Evolutionary conservation across 2,797 vertebrate genomes (phyloP).

Genomic region (Acrossocheilus wenchowensis): DNA sequence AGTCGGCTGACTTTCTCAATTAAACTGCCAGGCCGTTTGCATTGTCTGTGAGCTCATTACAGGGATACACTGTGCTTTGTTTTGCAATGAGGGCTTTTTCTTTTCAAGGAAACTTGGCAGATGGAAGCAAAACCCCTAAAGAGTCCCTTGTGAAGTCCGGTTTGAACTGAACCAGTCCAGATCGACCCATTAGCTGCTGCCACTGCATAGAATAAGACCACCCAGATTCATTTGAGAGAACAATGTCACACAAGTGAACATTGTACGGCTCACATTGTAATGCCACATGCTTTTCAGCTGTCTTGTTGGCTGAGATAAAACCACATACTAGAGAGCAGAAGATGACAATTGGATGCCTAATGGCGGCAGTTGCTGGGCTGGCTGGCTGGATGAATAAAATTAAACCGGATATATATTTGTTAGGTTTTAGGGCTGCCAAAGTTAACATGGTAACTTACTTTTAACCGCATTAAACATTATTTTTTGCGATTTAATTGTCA

Average conservation of each 20-base stretch:
- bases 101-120: constrained; percentile 60
- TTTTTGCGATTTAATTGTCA: background rate
- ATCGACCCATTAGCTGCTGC: constrained; percentile 61
- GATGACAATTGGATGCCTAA: constrained; percentile 32
- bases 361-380: background rate
- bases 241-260: constrained; percentile 67
- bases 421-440: background rate
- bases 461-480: background rate
- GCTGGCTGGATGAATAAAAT: constrained; percentile 1
- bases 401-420: background rate
- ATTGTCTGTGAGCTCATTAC: constrained; percentile 75
- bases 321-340: constrained; percentile 51
- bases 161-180: constrained; percentile 65
- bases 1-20: constrained; percentile 66
- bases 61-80: constrained; percentile 63
- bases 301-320: constrained; percentile 59
- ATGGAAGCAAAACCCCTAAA: constrained; percentile 50
- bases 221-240: constrained; percentile 63
- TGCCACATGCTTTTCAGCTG: constrained; percentile 56
- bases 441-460: background rate
- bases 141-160: constrained; percentile 64
- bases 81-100: constrained; percentile 41
- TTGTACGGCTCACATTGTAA: constrained; percentile 61
- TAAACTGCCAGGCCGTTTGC: constrained; percentile 64
- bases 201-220: constrained; percentile 62